Evolutionary conservation across 92 coral and sea anemone species (phyloP), one percentile per base, ranked within the genome.

Genomic region (Phenganax subtilis): DNA sequence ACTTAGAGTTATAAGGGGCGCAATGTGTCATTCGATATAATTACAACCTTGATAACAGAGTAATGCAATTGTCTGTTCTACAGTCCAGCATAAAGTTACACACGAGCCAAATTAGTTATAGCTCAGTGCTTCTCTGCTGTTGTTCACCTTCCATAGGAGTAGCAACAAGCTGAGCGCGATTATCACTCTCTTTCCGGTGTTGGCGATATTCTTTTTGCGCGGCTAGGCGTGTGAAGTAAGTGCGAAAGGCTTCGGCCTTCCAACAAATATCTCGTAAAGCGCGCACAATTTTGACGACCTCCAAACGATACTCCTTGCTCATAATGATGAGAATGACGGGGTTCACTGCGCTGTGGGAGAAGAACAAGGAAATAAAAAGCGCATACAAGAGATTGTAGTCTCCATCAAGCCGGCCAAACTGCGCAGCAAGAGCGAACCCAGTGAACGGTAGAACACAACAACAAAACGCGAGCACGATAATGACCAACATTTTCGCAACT

Each of bases 311-410:
- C 72, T 96, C 99, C 75, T 96, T 96, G 86, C 99, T 96, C 99
- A 96, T 96, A 9, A 90, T 90, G 57, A 97, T 90, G 64, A 96
- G 81, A 84, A 96, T 92, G 67, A 96, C 68, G 0, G 99, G 99
- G 71, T 96, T 92, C 44, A 96, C 88, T 9, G 99, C 99, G 54
- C 97, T 92, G 82, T 96, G 92, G 51, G 93, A 81, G 78, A 90
- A 96, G 17, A 96, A 80, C 31, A 92, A 69, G 20, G 99, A 92
- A 71, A 96, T 61, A 27, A 90, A 87, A 4, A 87, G 88, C 64
- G 93, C 97, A 85, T 90, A 66, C 1, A 90, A 88, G 27, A 96
- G 87, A 54, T 81, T 69, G 12, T 75, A 83, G 25, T 74, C 79
- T 9, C 89, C 90, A n/a, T 71, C 83, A 9, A 85, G 57, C 20